These are phyloP conservation scores for Amyelois transitella DNA, from an alignment of 1,140 invertebrate species.

Conservation along the genomic window DNA sequence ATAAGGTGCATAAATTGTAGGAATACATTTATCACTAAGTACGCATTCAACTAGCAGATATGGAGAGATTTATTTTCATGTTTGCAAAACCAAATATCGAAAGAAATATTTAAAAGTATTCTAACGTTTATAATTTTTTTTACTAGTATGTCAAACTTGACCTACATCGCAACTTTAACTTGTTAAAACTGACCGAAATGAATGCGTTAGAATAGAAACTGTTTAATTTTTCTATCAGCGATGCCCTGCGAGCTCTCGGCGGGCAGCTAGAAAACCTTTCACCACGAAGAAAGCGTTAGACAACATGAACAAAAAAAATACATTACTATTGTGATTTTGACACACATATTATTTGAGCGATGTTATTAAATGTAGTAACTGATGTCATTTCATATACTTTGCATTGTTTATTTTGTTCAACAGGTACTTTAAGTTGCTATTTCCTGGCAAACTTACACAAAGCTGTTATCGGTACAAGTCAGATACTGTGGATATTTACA, in stretches of 20 bases:
- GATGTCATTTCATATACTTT: too few species aligned
- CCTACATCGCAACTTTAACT: neutral
- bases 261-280: neutral
- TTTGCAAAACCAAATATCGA: too few species aligned
- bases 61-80: too few species aligned
- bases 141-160: neutral
- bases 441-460: too few species aligned
- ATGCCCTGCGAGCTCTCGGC: neutral
- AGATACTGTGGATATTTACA: too few species aligned
- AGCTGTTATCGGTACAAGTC: too few species aligned
- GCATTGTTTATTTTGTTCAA: too few species aligned
- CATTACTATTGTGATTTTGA: neutral
- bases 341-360: neutral
- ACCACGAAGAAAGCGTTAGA: neutral
- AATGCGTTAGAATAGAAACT: neutral
- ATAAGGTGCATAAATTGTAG: too few species aligned
- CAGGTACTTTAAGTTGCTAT: too few species aligned
- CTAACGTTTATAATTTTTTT: neutral
- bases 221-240: neutral
- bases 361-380: too few species aligned
- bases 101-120: neutral
- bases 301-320: neutral
- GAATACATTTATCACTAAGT: too few species aligned
- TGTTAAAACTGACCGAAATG: neutral
- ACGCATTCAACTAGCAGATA: too few species aligned